Evolutionary conservation across 2,797 vertebrate genomes (phyloP).

Genomic region (Rhinophrynus dorsalis): DNA sequence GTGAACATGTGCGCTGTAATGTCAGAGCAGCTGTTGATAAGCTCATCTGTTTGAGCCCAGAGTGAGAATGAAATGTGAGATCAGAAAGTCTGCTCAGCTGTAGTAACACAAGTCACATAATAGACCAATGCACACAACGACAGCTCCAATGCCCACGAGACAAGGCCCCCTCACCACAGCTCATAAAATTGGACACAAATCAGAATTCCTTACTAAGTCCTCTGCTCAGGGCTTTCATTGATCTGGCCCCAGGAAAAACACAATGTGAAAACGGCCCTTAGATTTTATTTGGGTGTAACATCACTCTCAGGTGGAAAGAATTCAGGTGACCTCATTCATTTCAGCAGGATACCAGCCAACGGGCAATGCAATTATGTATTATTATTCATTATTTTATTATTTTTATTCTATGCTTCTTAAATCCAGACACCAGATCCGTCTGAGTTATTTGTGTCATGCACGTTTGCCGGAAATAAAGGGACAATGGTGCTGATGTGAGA

Average conservation of each 20-base stretch:
- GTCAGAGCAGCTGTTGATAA: conserved; percentile 10
- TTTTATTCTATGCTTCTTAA: background rate
- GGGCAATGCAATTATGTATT: background rate
- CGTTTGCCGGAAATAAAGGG: too few species aligned
- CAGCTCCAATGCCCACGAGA: background rate
- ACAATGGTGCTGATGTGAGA: too few species aligned
- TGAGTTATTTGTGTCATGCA: background rate
- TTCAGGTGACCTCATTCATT: conserved; percentile 18
- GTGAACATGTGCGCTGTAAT: background rate
- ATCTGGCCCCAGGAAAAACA: conserved; percentile 32
- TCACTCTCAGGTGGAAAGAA: background rate
- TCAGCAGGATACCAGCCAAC: background rate
- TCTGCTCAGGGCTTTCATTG: background rate
- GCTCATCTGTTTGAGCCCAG: conserved; percentile 23
- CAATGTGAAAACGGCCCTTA: background rate
- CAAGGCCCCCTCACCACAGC: background rate
- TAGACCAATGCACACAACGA: background rate
- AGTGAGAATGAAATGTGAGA: conserved; percentile 4
- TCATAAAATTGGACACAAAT: background rate
- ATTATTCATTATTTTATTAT: too few species aligned
- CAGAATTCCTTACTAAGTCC: background rate
- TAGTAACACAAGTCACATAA: conserved; percentile 3
- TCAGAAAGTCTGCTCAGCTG: background rate
- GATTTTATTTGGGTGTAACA: background rate
- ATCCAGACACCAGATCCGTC: background rate